Evolutionary conservation across 2,888 invertebrate species (phyloP), one percentile per base, ranked within the genome.

Genomic region (Tenodera sinensis): DNA sequence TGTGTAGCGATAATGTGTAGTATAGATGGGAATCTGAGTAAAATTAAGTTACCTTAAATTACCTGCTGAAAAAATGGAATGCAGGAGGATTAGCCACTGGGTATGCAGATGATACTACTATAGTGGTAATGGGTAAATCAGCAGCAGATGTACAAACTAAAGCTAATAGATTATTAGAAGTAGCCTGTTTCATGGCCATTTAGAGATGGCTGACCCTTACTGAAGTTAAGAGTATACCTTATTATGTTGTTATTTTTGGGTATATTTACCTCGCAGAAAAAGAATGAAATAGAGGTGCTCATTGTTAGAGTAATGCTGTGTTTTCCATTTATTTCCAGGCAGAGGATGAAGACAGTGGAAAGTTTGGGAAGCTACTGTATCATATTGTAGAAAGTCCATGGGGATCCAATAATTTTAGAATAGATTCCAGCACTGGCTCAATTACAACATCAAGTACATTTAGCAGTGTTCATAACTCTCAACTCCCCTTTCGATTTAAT

Each of bases 291-390:
- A 83, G 14, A 15, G 14, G 20, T 14, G 14, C 27, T 15, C 28
- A 28, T 15, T 7, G 3, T 83, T 83, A 25, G 9, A 27, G 14
- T 83, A 28, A 83, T 30, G 87, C n/a, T 9, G 8, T 82, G 15
- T n/a, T 30, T 88, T 47, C 85, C 15, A 42, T 71, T 71, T 88
- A 47, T 90, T 91, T 91, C 87, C 90, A 97, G 95, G 98, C 98
- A 0, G 96, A 96, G 91, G 98, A 99, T 93, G 95, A 95, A 91
- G 98, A 99, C 92, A 97, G 97, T 89, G 97, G 97, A 0, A 96
- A 96, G 91, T 97, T 95, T 92, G 98, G 98, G 2, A 96, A 96
- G 92, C 94, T 98, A 30, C 95, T 96, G 91, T 98, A 97, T 93
- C 95, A 92, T 83, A 90, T 94, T 85, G 91, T 92, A 14, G 93